Base-by-base conservation (phyloP, 1,140 invertebrate genomes). In the Anastrepha obliqua region DNA sequence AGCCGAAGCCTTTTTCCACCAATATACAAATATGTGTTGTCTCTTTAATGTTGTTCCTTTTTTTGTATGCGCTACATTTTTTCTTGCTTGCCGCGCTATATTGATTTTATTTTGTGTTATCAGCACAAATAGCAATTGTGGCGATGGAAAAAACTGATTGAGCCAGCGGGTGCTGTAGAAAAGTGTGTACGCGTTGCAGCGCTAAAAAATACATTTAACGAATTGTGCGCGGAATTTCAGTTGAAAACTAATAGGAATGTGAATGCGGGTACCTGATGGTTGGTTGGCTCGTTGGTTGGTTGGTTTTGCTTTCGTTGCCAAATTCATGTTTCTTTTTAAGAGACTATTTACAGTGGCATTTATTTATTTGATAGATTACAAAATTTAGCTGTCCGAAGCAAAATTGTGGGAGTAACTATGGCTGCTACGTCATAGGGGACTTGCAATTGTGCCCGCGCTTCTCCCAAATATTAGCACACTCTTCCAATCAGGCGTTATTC, bases 71-170 rank as follows among this genome's bases (percentile, higher is more conserved):
- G 64, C 29, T 67, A 42, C 42, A 74, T 15, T 74, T 74, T 74
- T 67, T 47, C 44, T 44, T 42, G 15, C 42, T 74, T 74, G 67
- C 67, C 67, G 67, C 67, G 67, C 39, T 74, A 74, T 74, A 74
- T 44, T 74, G 67, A 74, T 74, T 74, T 44, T 74, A 47, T 74
- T 74, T 47, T 39, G 67, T 74, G 9, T 74, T 74, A 74, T 74
- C 42, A 74, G 67, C 67, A 15, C 39, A 74, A 74, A 74, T 74
- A 8, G 42, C 15, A 74, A 44, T 74, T 74, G 39, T 11, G 39
- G 15, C 15, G 67, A 39, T 17, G 39, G 17, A 74, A 70, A 70
- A 70, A 42, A 74, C 15, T 42, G 44, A 44, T 47, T 74, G 15
- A 17, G 9, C 17, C 29, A 29, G 67, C 67, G 3, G 42, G 15